phyloP scores from a whole-genome alignment of 2,888 invertebrate species.

The Sepioteuthis lessoniana region DNA sequence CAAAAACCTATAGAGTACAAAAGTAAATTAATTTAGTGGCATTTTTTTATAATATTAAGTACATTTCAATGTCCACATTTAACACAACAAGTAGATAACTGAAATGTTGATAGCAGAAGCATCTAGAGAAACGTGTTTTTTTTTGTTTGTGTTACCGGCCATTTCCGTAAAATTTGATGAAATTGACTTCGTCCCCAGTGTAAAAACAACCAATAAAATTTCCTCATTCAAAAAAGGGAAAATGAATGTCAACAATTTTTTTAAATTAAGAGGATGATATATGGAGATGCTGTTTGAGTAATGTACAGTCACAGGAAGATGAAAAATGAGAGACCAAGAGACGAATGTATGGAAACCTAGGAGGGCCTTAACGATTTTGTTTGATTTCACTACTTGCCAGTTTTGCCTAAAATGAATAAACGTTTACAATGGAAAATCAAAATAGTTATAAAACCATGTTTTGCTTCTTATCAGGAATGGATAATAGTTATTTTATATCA shows the following conservation, averaged over 20 bases:
- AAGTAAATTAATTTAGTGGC: too few relatives aligned
- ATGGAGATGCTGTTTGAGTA: background rate
- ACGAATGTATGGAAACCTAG: background rate
- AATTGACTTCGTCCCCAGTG: background rate
- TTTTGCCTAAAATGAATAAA: background rate
- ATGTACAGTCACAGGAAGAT: background rate
- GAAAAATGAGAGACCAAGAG: background rate
- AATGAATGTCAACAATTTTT: background rate
- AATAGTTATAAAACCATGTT: background rate
- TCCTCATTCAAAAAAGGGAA: background rate
- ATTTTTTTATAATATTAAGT: too few relatives aligned
- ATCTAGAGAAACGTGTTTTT: too few relatives aligned
- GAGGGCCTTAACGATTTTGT: background rate
- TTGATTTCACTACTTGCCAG: background rate
- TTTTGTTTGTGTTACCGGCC: too few relatives aligned
- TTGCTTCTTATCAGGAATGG: background rate
- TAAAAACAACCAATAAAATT: background rate
- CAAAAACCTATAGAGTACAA: too few relatives aligned
- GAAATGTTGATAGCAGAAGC: too few relatives aligned
- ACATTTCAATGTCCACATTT: too few relatives aligned
- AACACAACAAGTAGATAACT: too few relatives aligned
- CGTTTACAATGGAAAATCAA: background rate
- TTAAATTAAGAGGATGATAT: background rate
- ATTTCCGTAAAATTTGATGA: background rate
- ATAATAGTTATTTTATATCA: background rate